Evolutionary conservation across 2,888 invertebrate genomes (phyloP).

Genomic region (Cosmopolites sordidus): DNA sequence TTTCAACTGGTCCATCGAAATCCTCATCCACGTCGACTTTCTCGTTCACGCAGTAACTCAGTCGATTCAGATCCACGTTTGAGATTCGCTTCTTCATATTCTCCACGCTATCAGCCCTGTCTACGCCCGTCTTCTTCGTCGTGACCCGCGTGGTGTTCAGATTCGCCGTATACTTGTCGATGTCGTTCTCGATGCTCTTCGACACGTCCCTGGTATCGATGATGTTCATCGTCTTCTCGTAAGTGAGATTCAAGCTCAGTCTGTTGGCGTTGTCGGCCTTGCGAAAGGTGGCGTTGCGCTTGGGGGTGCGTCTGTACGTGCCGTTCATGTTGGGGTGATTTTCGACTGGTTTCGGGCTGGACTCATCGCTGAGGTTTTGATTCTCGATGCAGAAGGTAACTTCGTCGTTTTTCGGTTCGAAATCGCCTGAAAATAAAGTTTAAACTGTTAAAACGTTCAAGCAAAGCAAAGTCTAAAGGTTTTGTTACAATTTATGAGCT

Average conservation of each 20-base stretch:
- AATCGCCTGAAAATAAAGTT: constrained; percentile 5
- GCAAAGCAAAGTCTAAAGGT: too few species aligned
- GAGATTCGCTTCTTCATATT: constrained; percentile 29
- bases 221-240: constrained; percentile 25
- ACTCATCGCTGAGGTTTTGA: neutral
- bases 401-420: constrained; percentile 9
- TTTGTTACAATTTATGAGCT: too few species aligned
- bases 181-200: constrained; percentile 22
- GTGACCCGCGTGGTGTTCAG: constrained; percentile 2
- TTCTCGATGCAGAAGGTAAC: constrained; percentile 3
- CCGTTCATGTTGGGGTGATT: constrained; percentile 3
- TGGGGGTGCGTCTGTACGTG: constrained; percentile 27
- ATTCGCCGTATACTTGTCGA: constrained; percentile 16
- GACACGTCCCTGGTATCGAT: constrained; percentile 3
- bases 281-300: constrained; percentile 32
- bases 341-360: neutral
- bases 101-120: constrained; percentile 23
- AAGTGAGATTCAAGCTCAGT: constrained; percentile 29
- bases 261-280: constrained; percentile 31
- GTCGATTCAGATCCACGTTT: constrained; percentile 24
- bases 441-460: too few species aligned
- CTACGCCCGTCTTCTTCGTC: neutral
- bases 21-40: constrained; percentile 16
- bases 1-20: constrained; percentile 26
- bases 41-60: constrained; percentile 31